Evolutionary conservation across 2,888 invertebrate species (phyloP).

Genomic region (Harpalus rubripes): DNA sequence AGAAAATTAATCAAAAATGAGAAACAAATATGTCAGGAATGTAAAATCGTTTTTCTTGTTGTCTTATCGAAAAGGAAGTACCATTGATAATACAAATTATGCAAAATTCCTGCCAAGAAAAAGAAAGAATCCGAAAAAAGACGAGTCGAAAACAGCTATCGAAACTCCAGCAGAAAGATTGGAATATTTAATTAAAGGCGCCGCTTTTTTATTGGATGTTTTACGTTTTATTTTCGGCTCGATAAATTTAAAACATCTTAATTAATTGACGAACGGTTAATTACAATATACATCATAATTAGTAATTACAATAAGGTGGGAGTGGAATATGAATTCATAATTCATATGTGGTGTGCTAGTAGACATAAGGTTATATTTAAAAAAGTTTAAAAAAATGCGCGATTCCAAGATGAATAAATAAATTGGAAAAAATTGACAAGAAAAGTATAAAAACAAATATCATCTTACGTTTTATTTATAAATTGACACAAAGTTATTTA

Average conservation of each 20-base stretch:
- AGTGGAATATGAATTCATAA: conserved; percentile 51
- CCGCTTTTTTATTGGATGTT: conserved; percentile 54
- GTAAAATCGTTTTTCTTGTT: neutral
- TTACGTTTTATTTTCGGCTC: conserved; percentile 54
- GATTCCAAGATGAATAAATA: neutral
- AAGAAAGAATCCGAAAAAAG: neutral
- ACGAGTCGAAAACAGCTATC: conserved; percentile 7
- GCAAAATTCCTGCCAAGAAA: neutral
- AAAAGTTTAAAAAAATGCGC: conserved; percentile 22
- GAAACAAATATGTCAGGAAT: neutral
- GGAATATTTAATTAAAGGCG: conserved; percentile 55
- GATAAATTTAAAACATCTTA: conserved; percentile 64
- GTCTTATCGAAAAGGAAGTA: conserved; percentile 12
- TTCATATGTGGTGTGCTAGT: conserved; percentile 37
- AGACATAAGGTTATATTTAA: neutral
- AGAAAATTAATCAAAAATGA: neutral
- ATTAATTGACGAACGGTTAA: conserved; percentile 62
- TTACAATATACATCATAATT: conserved; percentile 64
- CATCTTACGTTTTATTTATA: neutral
- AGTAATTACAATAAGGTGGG: conserved; percentile 52
- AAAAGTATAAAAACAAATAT: no score
- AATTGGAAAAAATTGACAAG: no score
- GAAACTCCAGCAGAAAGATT: conserved; percentile 40
- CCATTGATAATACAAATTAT: conserved; percentile 14
- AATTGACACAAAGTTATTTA: conserved; percentile 31